Percentiles rank a stretch among this genome's conserved stretches.
phyloP scores from a whole-genome alignment of 2,797 vertebrate genomes.

The Cichlasoma orientale region DNA sequence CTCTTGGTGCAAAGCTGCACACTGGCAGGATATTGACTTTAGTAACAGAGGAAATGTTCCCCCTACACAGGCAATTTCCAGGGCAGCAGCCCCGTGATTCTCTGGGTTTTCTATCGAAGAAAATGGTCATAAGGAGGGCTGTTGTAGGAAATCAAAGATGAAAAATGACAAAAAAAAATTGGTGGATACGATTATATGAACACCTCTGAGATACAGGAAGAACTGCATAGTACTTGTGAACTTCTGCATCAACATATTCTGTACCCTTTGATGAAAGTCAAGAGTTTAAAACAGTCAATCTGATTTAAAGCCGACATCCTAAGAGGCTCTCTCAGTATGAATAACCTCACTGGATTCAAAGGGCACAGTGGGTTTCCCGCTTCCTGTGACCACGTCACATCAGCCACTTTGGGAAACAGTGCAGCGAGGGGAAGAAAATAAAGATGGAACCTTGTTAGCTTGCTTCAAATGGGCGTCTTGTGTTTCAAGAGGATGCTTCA shows the following conservation, averaged over 20 bases:
- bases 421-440: neutral
- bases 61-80: slow-evolving; percentile 4
- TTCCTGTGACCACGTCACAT: slow-evolving; percentile 19
- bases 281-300: neutral
- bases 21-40: slow-evolving; percentile 44
- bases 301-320: neutral
- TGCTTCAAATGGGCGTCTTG: slow-evolving; percentile 32
- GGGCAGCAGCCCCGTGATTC: neutral
- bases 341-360: neutral
- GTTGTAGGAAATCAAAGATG: slow-evolving; percentile 1
- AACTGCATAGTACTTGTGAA: neutral
- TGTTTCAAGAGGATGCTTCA: slow-evolving; percentile 36
- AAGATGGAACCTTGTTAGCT: slow-evolving; percentile 24
- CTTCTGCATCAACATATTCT: neutral
- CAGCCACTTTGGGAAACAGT: slow-evolving; percentile 10
- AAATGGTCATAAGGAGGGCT: neutral
- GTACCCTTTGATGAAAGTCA: neutral
- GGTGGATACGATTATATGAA: slow-evolving; percentile 2
- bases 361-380: neutral
- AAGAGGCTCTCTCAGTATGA: neutral
- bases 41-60: slow-evolving; percentile 23
- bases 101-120: neutral
- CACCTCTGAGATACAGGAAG: neutral
- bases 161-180: neutral
- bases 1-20: neutral